Conservation (phyloP, 1,140 invertebrate genomes). For the Bombus consobrinus region DNA sequence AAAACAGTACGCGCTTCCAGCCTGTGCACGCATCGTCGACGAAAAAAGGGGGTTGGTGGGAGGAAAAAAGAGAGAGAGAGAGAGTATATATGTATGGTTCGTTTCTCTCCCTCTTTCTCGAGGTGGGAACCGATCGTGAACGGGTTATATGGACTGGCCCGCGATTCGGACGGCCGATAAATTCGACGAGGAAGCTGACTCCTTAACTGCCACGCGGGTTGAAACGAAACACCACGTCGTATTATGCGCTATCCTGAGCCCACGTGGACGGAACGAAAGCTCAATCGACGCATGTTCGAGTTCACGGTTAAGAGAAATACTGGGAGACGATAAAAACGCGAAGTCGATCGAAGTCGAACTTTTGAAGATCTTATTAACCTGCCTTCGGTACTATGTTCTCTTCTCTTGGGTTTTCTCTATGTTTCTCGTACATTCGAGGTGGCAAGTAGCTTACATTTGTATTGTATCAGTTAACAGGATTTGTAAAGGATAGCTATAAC, state of each 20-base stretch:
- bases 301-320: background rate
- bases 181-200: slow-evolving; percentile 48
- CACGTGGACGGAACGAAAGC: background rate
- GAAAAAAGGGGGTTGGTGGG: background rate
- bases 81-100: background rate
- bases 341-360: background rate
- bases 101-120: background rate
- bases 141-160: slow-evolving; percentile 59
- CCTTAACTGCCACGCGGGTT: slow-evolving; percentile 34
- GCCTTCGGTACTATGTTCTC: background rate
- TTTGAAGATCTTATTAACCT: background rate
- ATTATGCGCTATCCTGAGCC: slow-evolving; percentile 44
- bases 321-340: background rate
- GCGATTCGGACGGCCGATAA: slow-evolving; percentile 64
- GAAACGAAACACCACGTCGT: slow-evolving; percentile 55
- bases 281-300: background rate
- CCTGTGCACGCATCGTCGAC: background rate
- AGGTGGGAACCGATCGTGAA: slow-evolving; percentile 60
- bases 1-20: slow-evolving; percentile 45
- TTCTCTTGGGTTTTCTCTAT: too few species aligned
- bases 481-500: too few species aligned
- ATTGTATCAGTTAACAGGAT: too few species aligned
- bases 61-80: background rate
- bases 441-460: too few species aligned
- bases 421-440: too few species aligned